Evolutionary conservation across 2,113 vertebrate species (phyloP), one percentile per base, ranked within the genome.

Genomic region (Pedetes capensis): DNA sequence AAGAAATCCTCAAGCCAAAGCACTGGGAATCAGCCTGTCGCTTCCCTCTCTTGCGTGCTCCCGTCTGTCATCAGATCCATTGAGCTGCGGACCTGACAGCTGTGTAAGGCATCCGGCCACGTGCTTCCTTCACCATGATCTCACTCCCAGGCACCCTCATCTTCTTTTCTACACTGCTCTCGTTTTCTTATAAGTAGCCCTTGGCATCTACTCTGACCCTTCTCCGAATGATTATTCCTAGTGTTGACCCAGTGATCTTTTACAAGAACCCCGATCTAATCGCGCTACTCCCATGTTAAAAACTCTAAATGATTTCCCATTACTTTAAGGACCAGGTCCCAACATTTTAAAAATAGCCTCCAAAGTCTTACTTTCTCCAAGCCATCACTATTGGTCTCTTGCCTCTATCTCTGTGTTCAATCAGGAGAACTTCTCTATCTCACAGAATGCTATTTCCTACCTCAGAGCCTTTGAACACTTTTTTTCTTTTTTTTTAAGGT

Each of bases 311-410:
- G 78, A 84, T 75, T 92, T 92, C 47, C 63, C 76, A 84, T 87
- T 89, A 64, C 44, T 89, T 37, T 78, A 71, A 89, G 94, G 94
- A 95, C 47, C 71, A 66, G 14, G 75, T 95, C 80, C n/a, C 47
- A 90, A 87, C 90, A 57, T 83, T 85, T 53, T 81, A 66, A 57
- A 64, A 82, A 78, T 79, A 51, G 16, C 22, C 17, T 57, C 25
- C 51, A 57, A 51, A 74, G n/a, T 13, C 25, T 51, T 75, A n/a
- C 29, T 53, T 61, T 64, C 20, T 44, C 59, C 34, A 55, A 20
- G 10, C 44, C 39, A 85, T 61, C 37, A 13, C 78, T 61, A 17
- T 47, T 49, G 63, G 18, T 84, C 61, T 53, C 61, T 53, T 84
- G 34, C 23, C 81, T 69, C 34, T 47, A 37, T 75, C 49, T 78